phyloP scores from a whole-genome alignment of 2,888 invertebrate species.

The Clanis bilineata region DNA sequence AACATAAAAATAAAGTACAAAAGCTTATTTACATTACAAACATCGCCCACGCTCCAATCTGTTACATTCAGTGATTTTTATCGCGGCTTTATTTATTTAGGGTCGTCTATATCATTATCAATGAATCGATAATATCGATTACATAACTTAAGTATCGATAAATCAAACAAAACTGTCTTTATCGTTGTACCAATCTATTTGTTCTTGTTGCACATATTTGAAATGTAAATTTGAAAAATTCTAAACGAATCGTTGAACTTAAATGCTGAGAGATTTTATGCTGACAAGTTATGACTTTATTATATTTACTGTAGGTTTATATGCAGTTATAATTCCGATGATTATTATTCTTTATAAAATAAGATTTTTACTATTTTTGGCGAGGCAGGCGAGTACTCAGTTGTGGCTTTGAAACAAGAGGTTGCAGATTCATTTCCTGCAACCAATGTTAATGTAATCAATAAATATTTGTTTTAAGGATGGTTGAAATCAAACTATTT shows the following conservation, averaged over 20 bases:
- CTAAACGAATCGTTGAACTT: conserved; percentile 8
- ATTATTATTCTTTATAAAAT: too few relatives aligned
- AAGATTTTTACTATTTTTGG: too few relatives aligned
- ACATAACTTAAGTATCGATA: conserved; percentile 48
- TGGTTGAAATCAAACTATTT: too few relatives aligned
- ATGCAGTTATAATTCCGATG: too few relatives aligned
- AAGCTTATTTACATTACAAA: conserved; percentile 34
- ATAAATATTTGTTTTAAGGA: too few relatives aligned
- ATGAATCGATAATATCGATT: conserved; percentile 48
- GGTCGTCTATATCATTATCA: conserved; percentile 52
- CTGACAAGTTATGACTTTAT: background rate
- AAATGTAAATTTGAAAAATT: conserved; percentile 14
- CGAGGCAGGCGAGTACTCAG: too few relatives aligned
- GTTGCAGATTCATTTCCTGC: too few relatives aligned
- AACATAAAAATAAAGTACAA: conserved; percentile 25
- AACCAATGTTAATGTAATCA: too few relatives aligned
- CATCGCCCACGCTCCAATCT: conserved; percentile 37
- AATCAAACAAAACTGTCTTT: conserved; percentile 43
- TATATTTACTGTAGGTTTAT: too few relatives aligned
- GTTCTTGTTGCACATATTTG: conserved; percentile 26
- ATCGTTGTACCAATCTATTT: conserved; percentile 19
- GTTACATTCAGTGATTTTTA: conserved; percentile 35
- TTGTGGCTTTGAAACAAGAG: too few relatives aligned
- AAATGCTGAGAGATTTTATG: background rate
- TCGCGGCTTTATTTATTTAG: conserved; percentile 50